Evolutionary conservation across 2,888 invertebrate genomes (phyloP).

Genomic region (Labia minor): DNA sequence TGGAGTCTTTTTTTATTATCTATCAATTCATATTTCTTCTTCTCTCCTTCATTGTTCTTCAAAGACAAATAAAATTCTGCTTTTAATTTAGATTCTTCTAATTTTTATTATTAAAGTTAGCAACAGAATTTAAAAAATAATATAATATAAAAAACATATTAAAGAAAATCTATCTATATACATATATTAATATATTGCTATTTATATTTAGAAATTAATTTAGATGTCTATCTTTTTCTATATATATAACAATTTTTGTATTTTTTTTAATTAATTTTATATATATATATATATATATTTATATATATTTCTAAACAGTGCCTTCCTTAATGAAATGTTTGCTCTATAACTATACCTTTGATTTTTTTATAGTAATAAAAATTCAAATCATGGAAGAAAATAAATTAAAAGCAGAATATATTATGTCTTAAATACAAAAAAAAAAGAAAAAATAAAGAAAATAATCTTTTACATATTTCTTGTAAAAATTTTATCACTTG

Average conservation of each 20-base stretch:
- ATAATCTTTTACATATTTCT: neutral
- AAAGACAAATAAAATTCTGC: neutral
- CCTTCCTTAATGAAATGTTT: neutral
- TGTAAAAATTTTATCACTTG: no score
- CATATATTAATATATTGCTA: neutral
- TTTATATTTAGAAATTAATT: neutral
- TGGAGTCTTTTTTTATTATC: no score
- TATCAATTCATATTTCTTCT: no score
- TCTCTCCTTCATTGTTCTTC: neutral
- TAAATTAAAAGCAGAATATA: constrained; percentile 1
- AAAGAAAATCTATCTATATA: neutral
- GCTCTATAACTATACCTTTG: neutral
- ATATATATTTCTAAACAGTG: neutral
- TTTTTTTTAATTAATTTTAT: neutral
- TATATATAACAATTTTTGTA: neutral
- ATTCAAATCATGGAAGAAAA: neutral
- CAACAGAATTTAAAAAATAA: no score
- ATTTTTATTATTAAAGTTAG: no score
- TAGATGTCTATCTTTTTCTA: neutral
- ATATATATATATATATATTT: no score
- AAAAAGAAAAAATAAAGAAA: neutral
- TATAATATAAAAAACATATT: no score
- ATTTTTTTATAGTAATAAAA: no score
- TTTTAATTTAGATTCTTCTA: neutral
- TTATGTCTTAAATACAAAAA: neutral